phyloP scores from a whole-genome alignment of 2,888 invertebrate species.

The Sericinus montela region DNA sequence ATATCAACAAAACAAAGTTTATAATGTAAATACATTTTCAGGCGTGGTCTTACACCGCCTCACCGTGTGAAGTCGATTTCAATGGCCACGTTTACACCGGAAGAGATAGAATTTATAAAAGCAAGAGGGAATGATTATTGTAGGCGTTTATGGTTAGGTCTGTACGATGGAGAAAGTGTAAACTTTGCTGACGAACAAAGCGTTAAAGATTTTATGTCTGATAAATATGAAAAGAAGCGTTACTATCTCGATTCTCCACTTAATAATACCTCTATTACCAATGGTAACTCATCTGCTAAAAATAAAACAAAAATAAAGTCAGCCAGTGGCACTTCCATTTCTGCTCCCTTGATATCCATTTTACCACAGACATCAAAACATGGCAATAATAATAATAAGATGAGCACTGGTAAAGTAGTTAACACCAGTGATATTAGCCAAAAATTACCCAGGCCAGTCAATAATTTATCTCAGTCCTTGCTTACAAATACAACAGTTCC shows the following conservation, averaged over 20 bases:
- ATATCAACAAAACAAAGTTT: slow-evolving; percentile 46
- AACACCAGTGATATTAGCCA: slow-evolving; percentile 54
- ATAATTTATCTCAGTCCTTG: slow-evolving; percentile 47
- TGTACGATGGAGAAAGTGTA: slow-evolving; percentile 86
- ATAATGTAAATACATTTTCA: slow-evolving; percentile 73
- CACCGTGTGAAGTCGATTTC: slow-evolving; percentile 99
- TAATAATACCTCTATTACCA: slow-evolving; percentile 39
- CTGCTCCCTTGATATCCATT: slow-evolving; percentile 62
- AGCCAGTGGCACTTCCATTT: slow-evolving; percentile 39
- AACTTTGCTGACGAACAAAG: slow-evolving; percentile 93
- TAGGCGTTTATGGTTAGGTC: slow-evolving; percentile 94
- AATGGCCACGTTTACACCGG: slow-evolving; percentile 97
- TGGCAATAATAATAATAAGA: slow-evolving; percentile 46
- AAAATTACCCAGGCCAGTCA: slow-evolving; percentile 57
- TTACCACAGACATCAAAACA: slow-evolving; percentile 49
- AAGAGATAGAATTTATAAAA: slow-evolving; percentile 95
- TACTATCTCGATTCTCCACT: slow-evolving; percentile 68
- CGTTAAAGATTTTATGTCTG: slow-evolving; percentile 94
- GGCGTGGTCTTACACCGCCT: slow-evolving; percentile 97
- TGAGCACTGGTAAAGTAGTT: slow-evolving; percentile 50
- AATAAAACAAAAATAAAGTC: slow-evolving; percentile 54
- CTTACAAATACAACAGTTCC: slow-evolving; percentile 32
- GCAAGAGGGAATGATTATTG: slow-evolving; percentile 96
- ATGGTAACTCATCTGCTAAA: slow-evolving; percentile 50
- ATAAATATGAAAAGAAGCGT: slow-evolving; percentile 96